Conservation (phyloP, 2,113 vertebrate species). For the Trochalopteron elliotii region DNA sequence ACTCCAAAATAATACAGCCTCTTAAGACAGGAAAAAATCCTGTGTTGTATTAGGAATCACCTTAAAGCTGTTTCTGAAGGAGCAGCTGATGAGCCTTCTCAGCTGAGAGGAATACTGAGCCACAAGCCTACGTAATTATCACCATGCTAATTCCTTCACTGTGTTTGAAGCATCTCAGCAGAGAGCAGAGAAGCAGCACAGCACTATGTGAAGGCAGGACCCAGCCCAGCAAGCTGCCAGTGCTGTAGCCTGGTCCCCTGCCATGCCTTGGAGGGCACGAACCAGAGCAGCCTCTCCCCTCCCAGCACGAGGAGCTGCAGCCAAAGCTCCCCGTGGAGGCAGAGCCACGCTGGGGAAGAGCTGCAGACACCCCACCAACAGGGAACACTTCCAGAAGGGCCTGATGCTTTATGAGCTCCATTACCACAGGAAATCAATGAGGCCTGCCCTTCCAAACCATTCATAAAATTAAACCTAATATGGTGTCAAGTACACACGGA, state of each 20-base stretch:
- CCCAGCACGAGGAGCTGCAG: background rate
- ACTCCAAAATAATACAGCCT: background rate
- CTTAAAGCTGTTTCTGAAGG: background rate
- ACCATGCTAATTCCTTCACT: background rate
- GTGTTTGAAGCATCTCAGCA: background rate
- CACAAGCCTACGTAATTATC: background rate
- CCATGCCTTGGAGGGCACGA: background rate
- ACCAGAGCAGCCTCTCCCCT: background rate
- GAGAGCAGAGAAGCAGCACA: background rate
- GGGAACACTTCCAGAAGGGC: background rate
- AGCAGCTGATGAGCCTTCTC: background rate
- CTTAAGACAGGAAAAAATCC: background rate
- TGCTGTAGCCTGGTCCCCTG: background rate
- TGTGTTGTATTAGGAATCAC: background rate
- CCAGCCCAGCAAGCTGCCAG: background rate
- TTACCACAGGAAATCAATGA: background rate
- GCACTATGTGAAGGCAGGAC: background rate
- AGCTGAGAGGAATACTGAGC: background rate
- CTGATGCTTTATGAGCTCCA: background rate
- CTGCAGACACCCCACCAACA: background rate
- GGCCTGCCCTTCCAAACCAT: background rate
- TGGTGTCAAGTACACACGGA: background rate
- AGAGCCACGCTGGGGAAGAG: rapidly evolving
- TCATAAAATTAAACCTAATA: background rate
- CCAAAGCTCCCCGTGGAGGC: rapidly evolving